phyloP scores from a whole-genome alignment of 2,888 invertebrate species.

The Stenoptilia bipunctidactyla region DNA sequence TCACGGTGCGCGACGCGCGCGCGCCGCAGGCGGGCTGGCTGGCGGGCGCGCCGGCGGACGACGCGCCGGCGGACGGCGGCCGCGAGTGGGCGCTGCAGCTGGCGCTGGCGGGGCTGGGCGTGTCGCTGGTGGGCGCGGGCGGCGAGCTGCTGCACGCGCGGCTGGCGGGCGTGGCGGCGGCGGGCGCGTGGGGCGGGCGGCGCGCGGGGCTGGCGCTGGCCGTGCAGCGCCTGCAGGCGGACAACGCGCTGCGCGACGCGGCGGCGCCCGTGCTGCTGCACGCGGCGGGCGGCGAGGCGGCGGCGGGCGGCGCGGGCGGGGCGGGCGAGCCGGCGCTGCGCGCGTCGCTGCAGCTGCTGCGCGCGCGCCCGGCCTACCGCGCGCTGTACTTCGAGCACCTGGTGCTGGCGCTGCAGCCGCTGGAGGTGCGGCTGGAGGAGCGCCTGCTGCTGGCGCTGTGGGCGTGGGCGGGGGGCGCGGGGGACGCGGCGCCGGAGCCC shows the following conservation, averaged over 20 bases:
- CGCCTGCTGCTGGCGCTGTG: conserved; percentile 57
- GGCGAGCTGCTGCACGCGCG: conserved; percentile 84
- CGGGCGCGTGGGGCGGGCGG: conserved; percentile 50
- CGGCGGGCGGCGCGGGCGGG: no score
- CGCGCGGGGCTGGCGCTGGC: conserved; percentile 75
- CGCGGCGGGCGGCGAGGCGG: conserved; percentile 68
- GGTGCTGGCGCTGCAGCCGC: conserved; percentile 83
- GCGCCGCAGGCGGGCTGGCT: conserved; percentile 37
- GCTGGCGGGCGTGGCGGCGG: conserved; percentile 74
- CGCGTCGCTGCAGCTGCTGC: conserved; percentile 82
- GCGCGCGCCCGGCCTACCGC: conserved; percentile 77
- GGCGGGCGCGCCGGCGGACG: conserved; percentile 29
- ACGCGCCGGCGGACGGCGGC: conserved; percentile 20
- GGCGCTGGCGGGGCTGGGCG: conserved; percentile 75
- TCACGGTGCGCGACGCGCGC: not conserved
- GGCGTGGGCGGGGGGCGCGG: conserved; percentile 68
- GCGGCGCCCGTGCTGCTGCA: conserved; percentile 88
- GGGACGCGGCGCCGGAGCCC: conserved; percentile 74
- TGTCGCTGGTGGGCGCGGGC: conserved; percentile 81
- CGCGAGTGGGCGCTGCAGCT: conserved; percentile 75
- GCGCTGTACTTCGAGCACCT: conserved; percentile 92
- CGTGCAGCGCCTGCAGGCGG: conserved; percentile 75
- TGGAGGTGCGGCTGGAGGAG: conserved; percentile 92
- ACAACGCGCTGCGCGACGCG: conserved; percentile 84
- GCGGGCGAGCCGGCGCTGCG: conserved; percentile 74